Evolutionary conservation across 2,888 invertebrate species (phyloP).

Genomic region (Carterocephalus palaemon): DNA sequence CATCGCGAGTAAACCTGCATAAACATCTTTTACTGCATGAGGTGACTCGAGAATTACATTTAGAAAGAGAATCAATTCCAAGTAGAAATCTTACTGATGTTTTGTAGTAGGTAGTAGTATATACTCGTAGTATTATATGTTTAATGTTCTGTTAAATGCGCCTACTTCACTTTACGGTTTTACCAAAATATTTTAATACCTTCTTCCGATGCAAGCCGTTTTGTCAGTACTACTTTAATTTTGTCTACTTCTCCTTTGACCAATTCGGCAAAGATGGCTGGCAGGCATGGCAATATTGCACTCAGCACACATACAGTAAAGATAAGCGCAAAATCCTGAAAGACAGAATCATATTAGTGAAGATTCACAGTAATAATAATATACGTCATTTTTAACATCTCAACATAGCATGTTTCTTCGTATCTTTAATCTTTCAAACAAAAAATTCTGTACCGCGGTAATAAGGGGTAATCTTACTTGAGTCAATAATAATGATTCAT

Average conservation of each 20-base stretch:
- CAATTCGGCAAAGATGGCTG: slow-evolving; percentile 8
- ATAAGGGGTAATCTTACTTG: too few relatives aligned
- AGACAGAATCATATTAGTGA: background rate
- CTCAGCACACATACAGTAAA: slow-evolving; percentile 1
- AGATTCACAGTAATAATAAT: too few relatives aligned
- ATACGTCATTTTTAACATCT: too few relatives aligned
- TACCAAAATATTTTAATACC: background rate
- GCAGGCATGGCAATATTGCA: background rate
- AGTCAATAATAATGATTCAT: too few relatives aligned
- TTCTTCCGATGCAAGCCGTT: slow-evolving; percentile 13
- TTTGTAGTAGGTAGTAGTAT: background rate
- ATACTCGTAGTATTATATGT: too few relatives aligned
- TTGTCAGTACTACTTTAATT: slow-evolving; percentile 7
- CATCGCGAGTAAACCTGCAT: background rate
- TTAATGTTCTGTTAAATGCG: too few relatives aligned
- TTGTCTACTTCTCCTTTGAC: slow-evolving; percentile 5
- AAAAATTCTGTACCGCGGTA: too few relatives aligned
- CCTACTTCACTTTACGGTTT: too few relatives aligned
- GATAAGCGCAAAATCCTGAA: slow-evolving; percentile 8
- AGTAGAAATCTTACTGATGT: background rate
- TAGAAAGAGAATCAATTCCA: background rate
- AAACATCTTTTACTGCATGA: background rate
- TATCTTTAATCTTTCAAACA: too few relatives aligned
- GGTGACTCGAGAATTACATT: background rate
- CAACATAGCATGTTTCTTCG: too few relatives aligned